Percentiles rank a stretch among this genome's conserved stretches.
These are phyloP conservation scores for Dasyurus viverrinus DNA, from an alignment of 2,113 vertebrate genomes.

Conservation along the genomic window DNA sequence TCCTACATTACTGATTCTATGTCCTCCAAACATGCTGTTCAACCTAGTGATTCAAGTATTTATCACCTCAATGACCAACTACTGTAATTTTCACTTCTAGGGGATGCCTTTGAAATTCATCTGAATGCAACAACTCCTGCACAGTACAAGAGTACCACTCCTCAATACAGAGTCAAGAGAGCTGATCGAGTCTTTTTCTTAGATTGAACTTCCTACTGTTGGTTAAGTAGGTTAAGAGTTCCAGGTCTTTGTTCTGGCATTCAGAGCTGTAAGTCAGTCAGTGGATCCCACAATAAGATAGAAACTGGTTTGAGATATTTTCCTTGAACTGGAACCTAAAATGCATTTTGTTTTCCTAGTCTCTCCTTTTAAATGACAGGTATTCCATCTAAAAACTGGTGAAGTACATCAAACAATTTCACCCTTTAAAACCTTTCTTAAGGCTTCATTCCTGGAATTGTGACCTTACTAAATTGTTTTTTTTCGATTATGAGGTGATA, in stretches of 20 bases:
- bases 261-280: slow-evolving; percentile 53
- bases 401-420: slow-evolving; percentile 34
- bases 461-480: slow-evolving; percentile 10
- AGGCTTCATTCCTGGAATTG: background rate
- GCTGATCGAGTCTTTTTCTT: slow-evolving; percentile 47
- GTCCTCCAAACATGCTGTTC: slow-evolving; percentile 40
- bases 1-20: slow-evolving; percentile 27
- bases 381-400: slow-evolving; percentile 56
- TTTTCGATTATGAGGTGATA: background rate
- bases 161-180: slow-evolving; percentile 60
- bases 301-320: slow-evolving; percentile 59
- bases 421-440: slow-evolving; percentile 29
- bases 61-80: slow-evolving; percentile 59
- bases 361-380: slow-evolving; percentile 42
- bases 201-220: slow-evolving; percentile 8
- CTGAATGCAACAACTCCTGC: slow-evolving; percentile 61
- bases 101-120: slow-evolving; percentile 70
- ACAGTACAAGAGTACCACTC: slow-evolving; percentile 59
- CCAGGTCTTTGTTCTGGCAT: background rate
- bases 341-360: slow-evolving; percentile 23
- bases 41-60: slow-evolving; percentile 44
- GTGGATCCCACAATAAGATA: slow-evolving; percentile 50
- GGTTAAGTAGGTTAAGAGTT: slow-evolving; percentile 40
- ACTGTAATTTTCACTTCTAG: slow-evolving; percentile 69
- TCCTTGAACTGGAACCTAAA: slow-evolving; percentile 27